Conservation (phyloP, 2,113 vertebrate genomes). For the Ammodramus savannarum region DNA sequence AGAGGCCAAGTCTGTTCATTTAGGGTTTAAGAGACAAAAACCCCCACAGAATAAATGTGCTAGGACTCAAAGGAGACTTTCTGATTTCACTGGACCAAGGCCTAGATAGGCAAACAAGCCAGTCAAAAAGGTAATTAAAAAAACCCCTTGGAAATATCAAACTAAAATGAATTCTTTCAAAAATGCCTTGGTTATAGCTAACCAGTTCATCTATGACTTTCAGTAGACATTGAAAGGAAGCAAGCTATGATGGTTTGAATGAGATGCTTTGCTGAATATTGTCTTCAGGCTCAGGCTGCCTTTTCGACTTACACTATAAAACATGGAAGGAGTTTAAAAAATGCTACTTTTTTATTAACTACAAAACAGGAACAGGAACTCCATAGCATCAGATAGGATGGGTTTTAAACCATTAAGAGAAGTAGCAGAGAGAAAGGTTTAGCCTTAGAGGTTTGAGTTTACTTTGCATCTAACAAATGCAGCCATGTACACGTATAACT, state of each 20-base stretch:
- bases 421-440: neutral
- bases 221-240: neutral
- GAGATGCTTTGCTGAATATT: neutral
- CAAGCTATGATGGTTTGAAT: neutral
- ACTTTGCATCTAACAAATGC: neutral
- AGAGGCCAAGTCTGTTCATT: neutral
- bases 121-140: neutral
- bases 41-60: neutral
- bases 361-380: neutral
- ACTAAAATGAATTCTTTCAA: neutral
- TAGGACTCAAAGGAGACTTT: neutral
- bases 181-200: neutral
- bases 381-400: neutral
- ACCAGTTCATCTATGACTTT: neutral
- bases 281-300: neutral
- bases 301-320: neutral
- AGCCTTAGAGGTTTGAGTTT: neutral
- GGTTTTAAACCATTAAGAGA: neutral
- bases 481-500: neutral
- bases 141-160: neutral
- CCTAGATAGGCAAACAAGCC: neutral
- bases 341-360: neutral
- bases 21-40: neutral
- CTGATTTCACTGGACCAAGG: neutral
- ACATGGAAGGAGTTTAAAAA: neutral